These are phyloP conservation scores for Corapipo altera DNA, from an alignment of 2,113 vertebrate genomes.

Conservation along the genomic window DNA sequence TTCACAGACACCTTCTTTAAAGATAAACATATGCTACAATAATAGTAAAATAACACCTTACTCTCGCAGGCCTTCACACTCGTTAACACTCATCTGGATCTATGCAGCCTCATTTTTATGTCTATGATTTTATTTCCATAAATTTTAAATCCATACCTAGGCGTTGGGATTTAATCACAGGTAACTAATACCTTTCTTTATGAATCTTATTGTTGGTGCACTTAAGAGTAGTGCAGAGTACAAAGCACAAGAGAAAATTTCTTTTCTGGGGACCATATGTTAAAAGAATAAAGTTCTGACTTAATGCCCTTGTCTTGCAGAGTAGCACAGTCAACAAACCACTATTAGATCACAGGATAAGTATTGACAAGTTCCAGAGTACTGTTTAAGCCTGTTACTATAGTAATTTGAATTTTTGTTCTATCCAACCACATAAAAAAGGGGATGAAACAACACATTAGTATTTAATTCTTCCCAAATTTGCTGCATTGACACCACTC, in stretches of 20 bases:
- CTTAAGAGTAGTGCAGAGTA: neutral
- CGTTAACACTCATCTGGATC: slow-evolving; percentile 66
- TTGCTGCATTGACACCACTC: neutral
- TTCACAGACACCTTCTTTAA: slow-evolving; percentile 51
- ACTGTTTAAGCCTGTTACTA: slow-evolving; percentile 9
- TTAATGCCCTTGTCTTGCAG: neutral
- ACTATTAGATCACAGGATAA: neutral
- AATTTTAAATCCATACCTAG: slow-evolving; percentile 50
- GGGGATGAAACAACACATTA: neutral
- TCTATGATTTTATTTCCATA: slow-evolving; percentile 58
- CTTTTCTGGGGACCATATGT: slow-evolving; percentile 31
- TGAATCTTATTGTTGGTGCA: slow-evolving; percentile 10
- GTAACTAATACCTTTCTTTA: slow-evolving; percentile 48
- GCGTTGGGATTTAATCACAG: neutral
- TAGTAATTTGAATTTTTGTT: neutral
- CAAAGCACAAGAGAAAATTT: neutral
- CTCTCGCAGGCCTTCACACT: slow-evolving; percentile 26
- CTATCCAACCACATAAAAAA: neutral
- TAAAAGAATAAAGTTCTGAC: slow-evolving; percentile 45
- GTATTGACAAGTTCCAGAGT: slow-evolving; percentile 20
- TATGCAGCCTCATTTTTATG: slow-evolving; percentile 55
- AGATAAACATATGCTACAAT: slow-evolving; percentile 67
- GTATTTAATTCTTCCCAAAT: neutral
- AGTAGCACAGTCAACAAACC: neutral
- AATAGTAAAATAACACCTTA: slow-evolving; percentile 52